Evolutionary conservation across 1,140 invertebrate genomes (phyloP), one percentile per base, ranked within the genome.

Genomic region (Drosophila sp.): DNA sequence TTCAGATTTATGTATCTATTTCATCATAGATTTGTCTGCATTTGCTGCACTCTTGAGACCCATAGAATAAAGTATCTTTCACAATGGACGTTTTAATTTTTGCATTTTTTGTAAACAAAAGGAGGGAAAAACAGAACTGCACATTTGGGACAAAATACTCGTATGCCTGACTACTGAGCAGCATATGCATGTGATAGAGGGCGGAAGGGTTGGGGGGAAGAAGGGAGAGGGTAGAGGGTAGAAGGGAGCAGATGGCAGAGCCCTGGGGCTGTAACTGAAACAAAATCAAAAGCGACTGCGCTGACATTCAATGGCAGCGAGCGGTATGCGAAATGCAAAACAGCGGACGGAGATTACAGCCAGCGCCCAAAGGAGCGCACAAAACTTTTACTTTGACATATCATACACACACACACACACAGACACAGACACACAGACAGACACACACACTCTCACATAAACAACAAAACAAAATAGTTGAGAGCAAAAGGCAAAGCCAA

Each of bases 331-430:
- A 82, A 82, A 87, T 72, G 72, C 75, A 80, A 78, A 89, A 73
- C 82, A 82, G 82, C 82, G 75, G 64, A 72, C 67, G 73, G 83
- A 87, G 82, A 87, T 87, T 87, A 87, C 82, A 79, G 78, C 63
- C 54, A 63, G 57, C 58, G 78, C 82, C 82, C 78, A 66, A 79
- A 87, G 82, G 83, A 82, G 78, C 78, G 64, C 41, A 71, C 50
- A 64, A 81, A 87, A 87, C 51, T 89, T 89, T 87, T 87, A 70
- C 82, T 87, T 87, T 87, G 82, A 87, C 82, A 87, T 81, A 66
- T 81, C 78, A 78, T 65, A 82, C 45, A 69, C 18, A 76, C 14
- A 58, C 27, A 61, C 45, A 62, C 41, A 64, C 45, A 58, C 21
- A 34, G 32, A 45, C 46, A 27, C 14, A n/a, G 18, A 59, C 45